phyloP scores from a whole-genome alignment of 1,140 invertebrate species.

The Eulimnadia texana region DNA sequence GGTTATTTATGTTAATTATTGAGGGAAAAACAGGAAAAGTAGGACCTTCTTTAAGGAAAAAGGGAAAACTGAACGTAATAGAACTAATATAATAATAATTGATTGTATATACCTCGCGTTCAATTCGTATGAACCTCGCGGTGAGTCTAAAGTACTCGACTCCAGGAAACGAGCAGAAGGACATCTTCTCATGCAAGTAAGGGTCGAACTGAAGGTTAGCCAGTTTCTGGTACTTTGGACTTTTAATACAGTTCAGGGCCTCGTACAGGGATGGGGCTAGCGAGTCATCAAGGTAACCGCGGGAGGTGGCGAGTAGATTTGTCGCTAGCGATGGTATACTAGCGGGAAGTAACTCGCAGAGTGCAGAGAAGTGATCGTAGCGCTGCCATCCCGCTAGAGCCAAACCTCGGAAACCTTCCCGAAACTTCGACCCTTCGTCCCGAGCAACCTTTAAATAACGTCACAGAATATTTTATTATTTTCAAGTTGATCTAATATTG shows the following conservation, averaged over 20 bases:
- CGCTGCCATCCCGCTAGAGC: constrained; percentile 56
- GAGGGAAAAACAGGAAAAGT: too few relatives aligned
- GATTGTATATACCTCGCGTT: constrained; percentile 12
- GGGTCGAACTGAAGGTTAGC: not conserved
- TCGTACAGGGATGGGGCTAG: not conserved
- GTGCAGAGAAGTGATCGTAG: constrained; percentile 82
- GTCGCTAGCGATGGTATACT: constrained; percentile 58
- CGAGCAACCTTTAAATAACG: constrained; percentile 10
- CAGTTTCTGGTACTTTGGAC: not conserved
- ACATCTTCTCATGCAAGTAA: not conserved
- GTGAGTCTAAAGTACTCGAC: not conserved
- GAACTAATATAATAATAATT: constrained; percentile 15
- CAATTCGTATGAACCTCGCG: not conserved
- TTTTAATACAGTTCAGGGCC: not conserved
- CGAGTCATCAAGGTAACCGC: not conserved
- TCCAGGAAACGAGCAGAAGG: not conserved
- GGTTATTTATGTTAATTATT: too few relatives aligned
- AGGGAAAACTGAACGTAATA: too few relatives aligned
- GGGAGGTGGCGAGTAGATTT: not conserved
- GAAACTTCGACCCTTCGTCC: constrained; percentile 37
- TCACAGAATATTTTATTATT: constrained; percentile 22
- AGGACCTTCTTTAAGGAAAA: too few relatives aligned
- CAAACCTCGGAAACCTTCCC: constrained; percentile 38
- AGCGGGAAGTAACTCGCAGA: constrained; percentile 77
- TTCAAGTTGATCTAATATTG: not conserved